Percentiles rank a stretch among this genome's conserved stretches.
phyloP scores from a whole-genome alignment of 2,113 vertebrate species.

The Azemiops feae region DNA sequence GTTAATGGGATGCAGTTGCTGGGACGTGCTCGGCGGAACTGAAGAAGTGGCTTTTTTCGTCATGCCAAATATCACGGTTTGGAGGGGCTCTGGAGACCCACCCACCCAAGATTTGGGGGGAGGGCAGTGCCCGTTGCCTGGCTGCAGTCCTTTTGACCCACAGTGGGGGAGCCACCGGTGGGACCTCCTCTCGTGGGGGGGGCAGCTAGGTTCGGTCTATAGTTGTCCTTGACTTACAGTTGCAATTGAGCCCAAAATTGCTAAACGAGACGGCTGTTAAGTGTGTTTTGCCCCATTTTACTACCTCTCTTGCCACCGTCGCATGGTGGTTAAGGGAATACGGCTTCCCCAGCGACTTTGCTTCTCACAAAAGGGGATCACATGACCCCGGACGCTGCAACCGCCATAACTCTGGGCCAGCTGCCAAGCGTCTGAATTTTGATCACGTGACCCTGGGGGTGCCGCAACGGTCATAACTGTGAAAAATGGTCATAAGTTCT shows the following conservation, averaged over 20 bases:
- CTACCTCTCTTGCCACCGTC: no score
- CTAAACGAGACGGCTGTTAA: background rate
- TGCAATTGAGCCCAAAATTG: background rate
- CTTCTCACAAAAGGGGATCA: no score
- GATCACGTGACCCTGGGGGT: no score
- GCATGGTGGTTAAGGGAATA: no score
- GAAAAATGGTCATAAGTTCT: no score
- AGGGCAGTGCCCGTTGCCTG: background rate
- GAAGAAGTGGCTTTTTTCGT: background rate
- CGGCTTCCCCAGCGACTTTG: no score
- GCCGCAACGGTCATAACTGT: no score
- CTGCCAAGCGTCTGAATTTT: no score
- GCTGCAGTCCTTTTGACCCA: background rate
- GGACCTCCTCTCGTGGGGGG: background rate
- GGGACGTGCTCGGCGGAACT: background rate
- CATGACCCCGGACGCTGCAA: no score
- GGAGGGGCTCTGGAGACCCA: background rate
- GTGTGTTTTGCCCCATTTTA: no score
- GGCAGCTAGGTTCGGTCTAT: background rate
- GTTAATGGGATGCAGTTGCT: background rate
- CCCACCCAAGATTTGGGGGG: background rate
- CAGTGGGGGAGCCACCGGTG: background rate
- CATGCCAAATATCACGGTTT: background rate
- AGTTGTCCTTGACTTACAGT: background rate
- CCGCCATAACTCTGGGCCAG: no score